phyloP scores from a whole-genome alignment of 1,140 invertebrate species.

The Thrips palmi region DNA sequence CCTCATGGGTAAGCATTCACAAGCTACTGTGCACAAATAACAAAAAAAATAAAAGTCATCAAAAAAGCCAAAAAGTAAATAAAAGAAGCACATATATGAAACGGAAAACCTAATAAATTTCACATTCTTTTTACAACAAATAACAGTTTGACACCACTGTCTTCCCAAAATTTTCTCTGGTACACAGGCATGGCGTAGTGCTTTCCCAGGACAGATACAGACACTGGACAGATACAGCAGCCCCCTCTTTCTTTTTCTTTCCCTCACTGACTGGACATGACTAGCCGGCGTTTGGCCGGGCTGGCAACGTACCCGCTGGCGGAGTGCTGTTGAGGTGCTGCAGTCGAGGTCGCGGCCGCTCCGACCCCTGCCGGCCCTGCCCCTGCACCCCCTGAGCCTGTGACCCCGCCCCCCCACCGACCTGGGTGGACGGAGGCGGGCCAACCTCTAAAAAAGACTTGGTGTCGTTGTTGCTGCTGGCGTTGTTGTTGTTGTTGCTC shows the following conservation, averaged over 20 bases:
- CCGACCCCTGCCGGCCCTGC: background rate
- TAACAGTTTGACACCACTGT: no score
- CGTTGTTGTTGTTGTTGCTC: background rate
- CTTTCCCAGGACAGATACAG: no score
- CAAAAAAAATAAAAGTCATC: no score
- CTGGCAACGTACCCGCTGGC: constrained; percentile 9
- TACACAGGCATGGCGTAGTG: no score
- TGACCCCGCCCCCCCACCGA: background rate
- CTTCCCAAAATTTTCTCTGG: no score
- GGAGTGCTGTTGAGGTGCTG: background rate
- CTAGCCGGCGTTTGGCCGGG: constrained; percentile 10
- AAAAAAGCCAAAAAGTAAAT: no score
- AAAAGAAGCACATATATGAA: no score
- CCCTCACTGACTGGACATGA: constrained; percentile 6
- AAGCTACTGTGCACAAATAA: no score
- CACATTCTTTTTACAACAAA: no score
- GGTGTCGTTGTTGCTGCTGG: constrained; percentile 8
- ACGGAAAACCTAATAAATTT: no score
- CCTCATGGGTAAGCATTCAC: no score
- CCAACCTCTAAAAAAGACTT: constrained; percentile 35
- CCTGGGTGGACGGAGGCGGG: constrained; percentile 7
- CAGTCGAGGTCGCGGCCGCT: background rate
- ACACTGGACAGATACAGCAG: background rate
- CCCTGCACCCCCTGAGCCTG: background rate
- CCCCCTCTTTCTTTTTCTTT: constrained; percentile 10